Evolutionary conservation across 2,113 vertebrate genomes (phyloP).

Genomic region (Perca flavescens): DNA sequence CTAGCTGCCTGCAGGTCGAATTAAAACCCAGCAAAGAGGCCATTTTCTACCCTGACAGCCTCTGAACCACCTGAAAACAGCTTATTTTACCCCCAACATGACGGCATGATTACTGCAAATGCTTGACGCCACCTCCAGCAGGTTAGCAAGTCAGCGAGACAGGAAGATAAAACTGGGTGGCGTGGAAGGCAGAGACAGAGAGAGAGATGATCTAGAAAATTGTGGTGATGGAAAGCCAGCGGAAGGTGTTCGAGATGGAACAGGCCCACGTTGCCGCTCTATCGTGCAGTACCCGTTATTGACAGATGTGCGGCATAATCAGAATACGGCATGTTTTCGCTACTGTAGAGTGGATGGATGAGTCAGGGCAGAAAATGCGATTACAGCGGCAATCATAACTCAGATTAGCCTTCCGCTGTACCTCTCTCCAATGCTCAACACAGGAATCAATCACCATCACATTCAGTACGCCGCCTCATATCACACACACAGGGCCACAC

Average conservation of each 20-base stretch:
- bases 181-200: background rate
- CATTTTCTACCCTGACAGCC: constrained; percentile 56
- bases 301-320: constrained; percentile 71
- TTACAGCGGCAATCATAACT: constrained; percentile 79
- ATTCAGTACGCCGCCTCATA: constrained; percentile 44
- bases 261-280: background rate
- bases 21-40: constrained; percentile 52
- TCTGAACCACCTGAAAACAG: constrained; percentile 40
- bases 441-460: constrained; percentile 75
- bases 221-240: constrained; percentile 34
- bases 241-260: constrained; percentile 33
- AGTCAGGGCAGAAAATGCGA: constrained; percentile 70
- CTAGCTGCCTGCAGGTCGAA: constrained; percentile 52
- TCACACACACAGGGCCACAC: constrained; percentile 49
- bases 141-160: constrained; percentile 42
- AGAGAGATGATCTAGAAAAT: constrained; percentile 53
- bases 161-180: constrained; percentile 44
- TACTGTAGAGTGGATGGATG: constrained; percentile 59
- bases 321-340: constrained; percentile 45
- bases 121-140: constrained; percentile 54
- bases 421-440: constrained; percentile 61
- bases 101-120: constrained; percentile 67
- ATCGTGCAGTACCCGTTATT: constrained; percentile 12
- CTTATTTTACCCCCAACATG: constrained; percentile 63
- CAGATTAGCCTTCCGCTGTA: constrained; percentile 76